Base-by-base conservation (phyloP, 2,888 invertebrate genomes). In the Cephus spinipes region DNA sequence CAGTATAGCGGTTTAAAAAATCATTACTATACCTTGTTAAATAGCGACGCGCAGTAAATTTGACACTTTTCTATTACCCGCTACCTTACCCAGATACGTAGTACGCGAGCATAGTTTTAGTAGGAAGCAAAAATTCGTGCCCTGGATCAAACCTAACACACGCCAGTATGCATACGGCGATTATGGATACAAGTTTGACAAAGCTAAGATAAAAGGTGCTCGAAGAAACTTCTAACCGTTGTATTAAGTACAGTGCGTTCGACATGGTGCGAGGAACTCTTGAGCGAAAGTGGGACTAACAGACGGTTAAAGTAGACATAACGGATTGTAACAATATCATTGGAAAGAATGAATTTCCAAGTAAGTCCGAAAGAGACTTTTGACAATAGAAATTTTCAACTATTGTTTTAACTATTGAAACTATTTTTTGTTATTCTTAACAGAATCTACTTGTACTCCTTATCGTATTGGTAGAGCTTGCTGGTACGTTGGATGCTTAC, bases 391-490 rank as follows among this genome's bases (percentile, higher is more conserved):
- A 55, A 23, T 23, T 23, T 15, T 55, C n/a, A n/a, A n/a, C n/a
- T n/a, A n/a, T n/a, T n/a, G n/a, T n/a, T n/a, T n/a, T n/a, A n/a
- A n/a, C n/a, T n/a, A 23, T 9, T 4, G 15, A 15, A 4, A 15
- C 6, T 9, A 1, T 9, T 23, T 55, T 55, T 55, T 55, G 4
- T 55, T 23, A 55, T 23, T 55, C 55, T 23, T 55, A 2, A 55
- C 9, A 55, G 55, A 55, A 55, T 55, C 9, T 55, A 23, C 74
- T 85, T 68, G 32, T 82, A 74, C 77, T 87, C 33, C 36, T 86
- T n/a, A 71, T 82, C 30, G 71, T 87, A 71, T 74, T 88, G 31
- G 76, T 79, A 36, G 87, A 86, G 71, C 80, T 86, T 33, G 73
- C 86, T 15, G 79, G 85, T 74, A 80, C 81, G 15, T 79, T 77